phyloP scores from a whole-genome alignment of 2,888 invertebrate species.

The Dusona sp. region DNA sequence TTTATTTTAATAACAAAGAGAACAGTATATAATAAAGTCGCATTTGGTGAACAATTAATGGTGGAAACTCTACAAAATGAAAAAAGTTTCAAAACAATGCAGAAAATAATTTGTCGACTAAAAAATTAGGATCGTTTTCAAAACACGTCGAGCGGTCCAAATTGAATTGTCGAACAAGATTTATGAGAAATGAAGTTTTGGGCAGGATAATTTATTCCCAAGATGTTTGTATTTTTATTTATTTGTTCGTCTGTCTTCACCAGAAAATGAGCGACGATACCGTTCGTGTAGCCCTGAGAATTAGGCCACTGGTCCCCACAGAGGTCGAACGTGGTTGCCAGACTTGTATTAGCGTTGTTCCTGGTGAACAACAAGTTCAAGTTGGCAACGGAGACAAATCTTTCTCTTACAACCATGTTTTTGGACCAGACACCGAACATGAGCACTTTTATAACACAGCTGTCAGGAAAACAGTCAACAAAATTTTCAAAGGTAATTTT shows the following conservation, averaged over 20 bases:
- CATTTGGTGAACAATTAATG: too few species aligned
- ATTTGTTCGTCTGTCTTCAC: neutral
- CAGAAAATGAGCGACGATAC: conserved; percentile 76
- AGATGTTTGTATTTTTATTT: neutral
- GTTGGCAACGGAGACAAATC: conserved; percentile 88
- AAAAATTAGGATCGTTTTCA: too few species aligned
- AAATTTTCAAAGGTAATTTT: conserved; percentile 91
- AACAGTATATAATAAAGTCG: too few species aligned
- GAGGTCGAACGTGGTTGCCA: conserved; percentile 92
- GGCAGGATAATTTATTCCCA: neutral
- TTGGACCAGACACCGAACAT: conserved; percentile 89
- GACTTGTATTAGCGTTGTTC: conserved; percentile 89
- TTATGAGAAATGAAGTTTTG: neutral
- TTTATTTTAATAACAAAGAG: too few species aligned
- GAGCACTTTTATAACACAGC: conserved; percentile 90
- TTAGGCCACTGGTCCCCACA: conserved; percentile 91
- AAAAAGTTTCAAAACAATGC: too few species aligned
- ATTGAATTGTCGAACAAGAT: neutral
- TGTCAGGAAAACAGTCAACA: conserved; percentile 89
- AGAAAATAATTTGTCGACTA: too few species aligned
- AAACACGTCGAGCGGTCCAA: too few species aligned
- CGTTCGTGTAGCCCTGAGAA: conserved; percentile 93
- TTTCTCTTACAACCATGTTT: conserved; percentile 95
- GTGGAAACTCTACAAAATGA: too few species aligned
- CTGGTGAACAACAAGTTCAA: conserved; percentile 89